These are phyloP conservation scores for Lampris incognitus DNA, from an alignment of 2,113 vertebrate species.

Conservation along the genomic window DNA sequence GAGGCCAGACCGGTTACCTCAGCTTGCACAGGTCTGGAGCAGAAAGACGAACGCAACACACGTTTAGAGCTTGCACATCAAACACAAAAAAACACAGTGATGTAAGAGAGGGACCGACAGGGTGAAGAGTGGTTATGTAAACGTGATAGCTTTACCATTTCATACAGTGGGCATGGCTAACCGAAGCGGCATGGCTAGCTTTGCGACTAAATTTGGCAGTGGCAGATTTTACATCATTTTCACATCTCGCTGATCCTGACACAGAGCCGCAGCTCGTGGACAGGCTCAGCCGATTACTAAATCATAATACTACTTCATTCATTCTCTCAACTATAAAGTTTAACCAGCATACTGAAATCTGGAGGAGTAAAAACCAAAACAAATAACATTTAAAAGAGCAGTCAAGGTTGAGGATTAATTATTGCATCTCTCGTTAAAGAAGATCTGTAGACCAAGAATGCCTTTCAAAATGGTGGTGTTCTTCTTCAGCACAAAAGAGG, in stretches of 20 bases:
- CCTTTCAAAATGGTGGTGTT: slow-evolving; percentile 60
- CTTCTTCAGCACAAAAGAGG: slow-evolving; percentile 70
- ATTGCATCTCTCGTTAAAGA: slow-evolving; percentile 85
- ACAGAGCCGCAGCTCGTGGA: slow-evolving; percentile 40
- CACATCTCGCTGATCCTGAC: slow-evolving; percentile 66
- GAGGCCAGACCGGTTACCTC: slow-evolving; percentile 49
- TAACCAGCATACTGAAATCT: slow-evolving; percentile 60
- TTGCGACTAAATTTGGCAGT: slow-evolving; percentile 77
- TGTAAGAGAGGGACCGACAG: slow-evolving; percentile 34
- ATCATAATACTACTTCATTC: slow-evolving; percentile 67
- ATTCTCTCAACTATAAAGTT: slow-evolving; percentile 62
- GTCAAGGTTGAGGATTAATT: slow-evolving; percentile 82
- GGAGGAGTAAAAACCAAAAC: slow-evolving; percentile 60
- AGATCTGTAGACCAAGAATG: slow-evolving; percentile 62
- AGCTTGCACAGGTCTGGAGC: slow-evolving; percentile 69
- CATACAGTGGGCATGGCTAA: slow-evolving; percentile 43
- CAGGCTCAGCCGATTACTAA: slow-evolving; percentile 58
- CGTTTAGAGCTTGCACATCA: slow-evolving; percentile 41
- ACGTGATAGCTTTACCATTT: slow-evolving; percentile 9
- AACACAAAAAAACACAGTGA: slow-evolving; percentile 51
- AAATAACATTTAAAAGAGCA: slow-evolving; percentile 60
- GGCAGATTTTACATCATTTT: slow-evolving; percentile 72
- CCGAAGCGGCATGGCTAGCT: slow-evolving; percentile 59
- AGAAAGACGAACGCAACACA: slow-evolving; percentile 40
- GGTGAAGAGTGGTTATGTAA: slow-evolving; percentile 18